A percentile compares a stretch with the other conserved stretches of the same genome.
These are phyloP conservation scores for Anolis apletophallus DNA, from an alignment of 2,797 vertebrate species.

Conservation along the genomic window DNA sequence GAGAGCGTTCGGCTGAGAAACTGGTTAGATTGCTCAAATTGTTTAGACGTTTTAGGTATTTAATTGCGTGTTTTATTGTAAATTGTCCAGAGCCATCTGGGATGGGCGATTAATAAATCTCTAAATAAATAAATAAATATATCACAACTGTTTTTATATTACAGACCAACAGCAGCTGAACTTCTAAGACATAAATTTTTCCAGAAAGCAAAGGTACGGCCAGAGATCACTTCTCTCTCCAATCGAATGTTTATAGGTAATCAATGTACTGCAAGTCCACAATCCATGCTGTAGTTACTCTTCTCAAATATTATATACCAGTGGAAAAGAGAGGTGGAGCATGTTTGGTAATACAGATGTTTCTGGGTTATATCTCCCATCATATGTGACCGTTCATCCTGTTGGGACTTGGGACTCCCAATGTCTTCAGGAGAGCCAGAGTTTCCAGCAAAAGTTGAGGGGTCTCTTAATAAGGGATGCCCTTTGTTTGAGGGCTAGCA, in stretches of 20 bases:
- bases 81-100: too few species aligned
- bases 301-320: not conserved
- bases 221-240: not conserved
- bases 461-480: too few species aligned
- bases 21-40: too few species aligned
- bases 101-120: too few species aligned
- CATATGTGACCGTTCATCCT: not conserved
- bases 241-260: too few species aligned
- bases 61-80: too few species aligned
- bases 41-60: too few species aligned
- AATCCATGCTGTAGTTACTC: not conserved
- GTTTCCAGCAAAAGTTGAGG: too few species aligned
- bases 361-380: not conserved
- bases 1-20: too few species aligned
- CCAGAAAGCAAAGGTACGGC: slow-evolving; percentile 95
- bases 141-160: slow-evolving; percentile 67
- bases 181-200: slow-evolving; percentile 98
- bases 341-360: not conserved
- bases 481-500: too few species aligned
- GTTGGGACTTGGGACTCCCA: not conserved
- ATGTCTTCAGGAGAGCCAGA: not conserved
- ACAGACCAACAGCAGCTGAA: slow-evolving; percentile 94
- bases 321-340: not conserved
- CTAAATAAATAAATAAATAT: too few species aligned
- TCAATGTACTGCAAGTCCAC: not conserved